A percentile compares a stretch with the other conserved stretches of the same genome.
These are phyloP conservation scores for Pachyuromys duprasi DNA, from an alignment of 2,797 vertebrate genomes.

Conservation along the genomic window DNA sequence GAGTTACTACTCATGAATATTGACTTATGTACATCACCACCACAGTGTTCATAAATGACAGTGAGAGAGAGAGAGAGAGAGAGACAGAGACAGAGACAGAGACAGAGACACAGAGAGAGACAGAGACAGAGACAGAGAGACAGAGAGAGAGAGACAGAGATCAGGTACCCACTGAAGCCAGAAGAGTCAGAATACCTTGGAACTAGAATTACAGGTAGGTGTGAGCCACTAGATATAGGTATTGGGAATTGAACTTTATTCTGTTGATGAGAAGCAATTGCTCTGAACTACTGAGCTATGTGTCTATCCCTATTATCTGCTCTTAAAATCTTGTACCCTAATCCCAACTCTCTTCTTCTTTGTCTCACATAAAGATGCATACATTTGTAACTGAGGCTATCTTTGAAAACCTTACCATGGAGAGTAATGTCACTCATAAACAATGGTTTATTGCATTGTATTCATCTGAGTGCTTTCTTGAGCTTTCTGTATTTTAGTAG, in stretches of 20 bases:
- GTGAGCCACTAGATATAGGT: background rate
- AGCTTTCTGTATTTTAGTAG: slow-evolving; percentile 52
- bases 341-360: background rate
- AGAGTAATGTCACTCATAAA: slow-evolving; percentile 28
- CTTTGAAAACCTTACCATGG: slow-evolving; percentile 27
- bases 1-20: background rate
- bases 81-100: no score
- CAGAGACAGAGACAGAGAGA: no score
- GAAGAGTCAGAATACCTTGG: background rate
- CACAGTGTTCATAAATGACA: background rate
- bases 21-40: background rate
- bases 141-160: no score
- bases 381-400: background rate
- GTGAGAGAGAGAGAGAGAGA: no score
- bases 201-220: background rate
- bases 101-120: no score
- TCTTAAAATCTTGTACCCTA: background rate
- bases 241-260: background rate
- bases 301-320: background rate
- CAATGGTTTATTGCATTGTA: slow-evolving; percentile 23
- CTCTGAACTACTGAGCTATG: background rate
- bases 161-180: background rate
- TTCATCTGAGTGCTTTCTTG: background rate
- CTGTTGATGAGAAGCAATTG: background rate
- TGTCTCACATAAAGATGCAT: background rate